These are phyloP conservation scores for Echinops telfairi DNA, from an alignment of 2,113 vertebrate genomes.

Conservation along the genomic window DNA sequence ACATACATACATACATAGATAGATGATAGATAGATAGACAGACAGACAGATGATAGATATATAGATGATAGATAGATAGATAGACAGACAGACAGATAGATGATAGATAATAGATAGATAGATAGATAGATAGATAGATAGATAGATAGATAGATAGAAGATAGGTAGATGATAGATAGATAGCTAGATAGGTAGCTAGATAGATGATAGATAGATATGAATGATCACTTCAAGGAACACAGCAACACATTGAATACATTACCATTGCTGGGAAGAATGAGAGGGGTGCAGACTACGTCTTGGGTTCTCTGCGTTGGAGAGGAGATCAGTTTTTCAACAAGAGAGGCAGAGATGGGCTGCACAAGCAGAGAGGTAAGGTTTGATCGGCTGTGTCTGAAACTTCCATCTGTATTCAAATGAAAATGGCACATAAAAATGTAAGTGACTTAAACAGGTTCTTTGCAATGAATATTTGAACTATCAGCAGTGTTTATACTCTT, in stretches of 20 bases:
- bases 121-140: too few species aligned
- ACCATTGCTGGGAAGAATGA: conserved; percentile 90
- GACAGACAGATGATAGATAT: too few species aligned
- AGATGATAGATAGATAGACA: too few species aligned
- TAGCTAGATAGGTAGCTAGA: too few species aligned
- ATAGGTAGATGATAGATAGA: too few species aligned
- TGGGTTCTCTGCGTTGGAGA: conserved; percentile 69
- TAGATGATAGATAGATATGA: too few species aligned
- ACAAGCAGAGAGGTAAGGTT: conserved; percentile 92
- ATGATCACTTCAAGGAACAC: not conserved
- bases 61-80: too few species aligned
- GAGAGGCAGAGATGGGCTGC: conserved; percentile 92
- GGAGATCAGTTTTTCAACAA: conserved; percentile 90
- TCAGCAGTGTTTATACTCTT: not conserved
- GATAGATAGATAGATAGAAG: too few species aligned
- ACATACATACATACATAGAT: too few species aligned
- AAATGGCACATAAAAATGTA: conserved; percentile 33
- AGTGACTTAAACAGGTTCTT: not conserved
- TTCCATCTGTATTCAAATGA: conserved; percentile 85
- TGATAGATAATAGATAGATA: too few species aligned
- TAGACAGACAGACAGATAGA: too few species aligned
- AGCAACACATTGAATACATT: conserved; percentile 66
- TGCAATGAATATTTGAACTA: not conserved
- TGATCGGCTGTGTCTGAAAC: conserved; percentile 84
- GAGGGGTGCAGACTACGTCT: conserved; percentile 85